Base-by-base conservation (phyloP, 1,140 invertebrate species). In the Neotoxoptera formosana region DNA sequence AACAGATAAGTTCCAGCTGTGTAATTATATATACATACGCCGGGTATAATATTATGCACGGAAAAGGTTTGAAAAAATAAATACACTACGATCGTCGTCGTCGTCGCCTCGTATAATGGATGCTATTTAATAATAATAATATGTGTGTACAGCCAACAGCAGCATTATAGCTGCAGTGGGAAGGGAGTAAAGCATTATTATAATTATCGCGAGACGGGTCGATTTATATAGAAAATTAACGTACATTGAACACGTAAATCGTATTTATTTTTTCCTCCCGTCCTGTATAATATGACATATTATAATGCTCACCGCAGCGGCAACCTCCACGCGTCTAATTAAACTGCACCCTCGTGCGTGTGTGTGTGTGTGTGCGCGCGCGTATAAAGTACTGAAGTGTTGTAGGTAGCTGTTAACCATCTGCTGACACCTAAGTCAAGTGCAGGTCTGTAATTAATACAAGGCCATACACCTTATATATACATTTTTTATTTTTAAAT, bases 171-270 rank as follows among this genome's bases (percentile, higher is more conserved):
- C n/a, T n/a, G 14, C 60, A 76, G n/a, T n/a, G 0, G 14, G 14
- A 76, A 76, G 14, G n/a, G 30, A 20, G 60, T 14, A n/a, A 14
- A 7, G 60, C 17, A 30, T 60, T 83, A 87, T 87, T 84, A 87
- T 87, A 25, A 87, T 45, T 83, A 41, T n/a, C 41, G 48, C 87
- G 34, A 1, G 7, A 89, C 48, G 48, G 48, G 47, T 89, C n/a
- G 87, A 89, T 89, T 76, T 76, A 89, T 76, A 89, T 89, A 89
- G 48, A 89, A 89, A 89, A 89, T 89, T 89, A 89, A 89, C 88
- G 88, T 89, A 41, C 88, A 89, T 89, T 89, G 88, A 89, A 89
- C 88, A 89, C 88, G 51, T 89, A 36, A 89, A 89, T 89, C 34
- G 88, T 53, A 36, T 89, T 51, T 41, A 41, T 89, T 25, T 36